A percentile compares a stretch with the other conserved stretches of the same genome.
Conservation (phyloP, 2,113 vertebrate species). For the Phylloscopus whistleri region DNA sequence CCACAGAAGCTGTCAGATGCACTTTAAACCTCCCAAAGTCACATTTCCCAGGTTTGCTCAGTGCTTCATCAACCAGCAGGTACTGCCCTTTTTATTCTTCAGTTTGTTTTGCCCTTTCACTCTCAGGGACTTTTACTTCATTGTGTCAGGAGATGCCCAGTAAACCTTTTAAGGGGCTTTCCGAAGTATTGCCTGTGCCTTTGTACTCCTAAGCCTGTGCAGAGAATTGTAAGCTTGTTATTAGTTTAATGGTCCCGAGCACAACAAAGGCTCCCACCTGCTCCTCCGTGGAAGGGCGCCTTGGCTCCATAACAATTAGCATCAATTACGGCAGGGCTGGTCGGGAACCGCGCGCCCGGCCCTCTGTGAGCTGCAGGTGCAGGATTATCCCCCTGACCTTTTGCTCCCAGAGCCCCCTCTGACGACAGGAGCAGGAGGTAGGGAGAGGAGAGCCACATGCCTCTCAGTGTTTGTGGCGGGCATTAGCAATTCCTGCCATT, state of each 20-base stretch:
- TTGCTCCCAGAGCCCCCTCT: slow-evolving; percentile 6
- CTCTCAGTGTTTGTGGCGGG: background rate
- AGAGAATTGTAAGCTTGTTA: slow-evolving; percentile 64
- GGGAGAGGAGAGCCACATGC: background rate
- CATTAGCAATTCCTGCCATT: slow-evolving; percentile 31
- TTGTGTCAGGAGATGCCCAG: background rate
- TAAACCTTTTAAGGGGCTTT: slow-evolving; percentile 7
- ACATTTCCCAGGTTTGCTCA: background rate
- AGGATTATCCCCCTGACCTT: slow-evolving; percentile 68
- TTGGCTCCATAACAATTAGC: slow-evolving; percentile 70
- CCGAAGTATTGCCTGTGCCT: background rate
- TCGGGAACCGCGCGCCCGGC: background rate
- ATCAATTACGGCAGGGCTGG: slow-evolving; percentile 55
- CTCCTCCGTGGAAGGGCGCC: slow-evolving; percentile 51
- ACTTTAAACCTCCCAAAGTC: slow-evolving; percentile 1
- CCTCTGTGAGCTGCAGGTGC: slow-evolving; percentile 72
- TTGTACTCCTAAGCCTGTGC: slow-evolving; percentile 36
- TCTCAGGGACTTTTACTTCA: background rate
- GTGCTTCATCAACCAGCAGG: background rate
- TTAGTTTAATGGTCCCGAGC: slow-evolving; percentile 54
- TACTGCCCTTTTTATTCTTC: background rate
- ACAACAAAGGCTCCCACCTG: slow-evolving; percentile 67
- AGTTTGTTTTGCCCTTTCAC: background rate
- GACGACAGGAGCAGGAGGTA: background rate
- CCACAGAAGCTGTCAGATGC: background rate